Evolutionary conservation across 2,797 vertebrate species (phyloP).

Genomic region (Cryptoprocta ferox): DNA sequence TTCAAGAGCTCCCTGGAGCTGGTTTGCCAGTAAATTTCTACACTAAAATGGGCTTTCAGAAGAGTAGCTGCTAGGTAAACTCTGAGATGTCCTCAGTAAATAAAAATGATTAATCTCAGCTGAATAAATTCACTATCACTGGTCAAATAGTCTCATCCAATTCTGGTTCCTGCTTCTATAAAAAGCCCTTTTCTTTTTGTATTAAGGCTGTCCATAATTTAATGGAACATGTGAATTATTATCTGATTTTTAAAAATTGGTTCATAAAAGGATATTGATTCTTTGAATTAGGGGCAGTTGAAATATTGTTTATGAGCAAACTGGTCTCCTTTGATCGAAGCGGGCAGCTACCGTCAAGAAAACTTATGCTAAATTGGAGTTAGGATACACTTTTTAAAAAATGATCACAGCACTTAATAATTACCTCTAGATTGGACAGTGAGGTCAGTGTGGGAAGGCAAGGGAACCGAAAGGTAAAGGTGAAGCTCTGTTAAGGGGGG

Average conservation of each 20-base stretch:
- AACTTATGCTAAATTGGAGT: background rate
- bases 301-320: conserved; percentile 55
- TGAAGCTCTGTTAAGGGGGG: background rate
- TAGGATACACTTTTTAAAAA: background rate
- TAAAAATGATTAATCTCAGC: conserved; percentile 76
- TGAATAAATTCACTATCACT: conserved; percentile 23
- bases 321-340: background rate
- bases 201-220: conserved; percentile 56
- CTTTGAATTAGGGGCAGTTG: conserved; percentile 61
- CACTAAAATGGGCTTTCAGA: conserved; percentile 65
- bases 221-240: conserved; percentile 67
- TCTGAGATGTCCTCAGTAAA: conserved; percentile 43
- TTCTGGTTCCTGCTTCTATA: conserved; percentile 38
- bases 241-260: conserved; percentile 68
- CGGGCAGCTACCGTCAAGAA: background rate
- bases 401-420: background rate
- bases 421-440: background rate
- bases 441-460: background rate
- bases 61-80: conserved; percentile 59
- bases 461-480: background rate
- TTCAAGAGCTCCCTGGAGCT: conserved; percentile 57
- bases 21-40: conserved; percentile 58
- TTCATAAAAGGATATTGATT: conserved; percentile 71
- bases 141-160: conserved; percentile 43
- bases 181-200: conserved; percentile 58